These are phyloP conservation scores for Megalops cyprinoides DNA, from an alignment of 2,797 vertebrate species.

Conservation along the genomic window DNA sequence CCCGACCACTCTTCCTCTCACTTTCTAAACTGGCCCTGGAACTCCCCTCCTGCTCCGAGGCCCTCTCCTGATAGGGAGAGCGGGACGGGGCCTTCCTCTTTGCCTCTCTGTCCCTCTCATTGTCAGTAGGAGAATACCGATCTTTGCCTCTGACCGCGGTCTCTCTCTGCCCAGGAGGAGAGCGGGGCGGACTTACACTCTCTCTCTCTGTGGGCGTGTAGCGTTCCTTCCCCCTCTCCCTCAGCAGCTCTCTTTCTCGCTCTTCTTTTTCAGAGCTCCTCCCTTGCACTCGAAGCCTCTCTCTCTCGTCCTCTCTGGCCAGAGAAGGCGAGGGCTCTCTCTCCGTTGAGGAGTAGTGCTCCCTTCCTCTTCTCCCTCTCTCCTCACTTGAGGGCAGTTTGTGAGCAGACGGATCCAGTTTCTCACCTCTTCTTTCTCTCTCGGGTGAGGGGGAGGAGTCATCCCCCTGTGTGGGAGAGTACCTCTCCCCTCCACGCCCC, in stretches of 20 bases:
- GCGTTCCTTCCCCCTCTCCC: conserved; percentile 51
- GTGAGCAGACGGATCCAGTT: not conserved
- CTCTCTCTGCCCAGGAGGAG: conserved; percentile 33
- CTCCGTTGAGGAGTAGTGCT: conserved; percentile 45
- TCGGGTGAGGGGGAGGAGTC: conserved; percentile 12
- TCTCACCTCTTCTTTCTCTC: conserved; percentile 25
- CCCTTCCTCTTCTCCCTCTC: not conserved
- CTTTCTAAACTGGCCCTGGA: not conserved
- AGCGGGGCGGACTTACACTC: conserved; percentile 57
- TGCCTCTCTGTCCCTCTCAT: conserved; percentile 33
- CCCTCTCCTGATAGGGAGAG: not conserved
- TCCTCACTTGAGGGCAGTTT: not conserved
- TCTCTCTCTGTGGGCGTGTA: conserved; percentile 65
- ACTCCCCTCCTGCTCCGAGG: no score
- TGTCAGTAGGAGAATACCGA: conserved; percentile 35
- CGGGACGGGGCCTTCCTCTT: not conserved
- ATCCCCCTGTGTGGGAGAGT: conserved; percentile 34
- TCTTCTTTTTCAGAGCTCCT: not conserved
- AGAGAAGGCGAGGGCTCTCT: conserved; percentile 35
- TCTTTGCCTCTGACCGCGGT: conserved; percentile 33
- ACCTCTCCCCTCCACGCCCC: conserved; percentile 43
- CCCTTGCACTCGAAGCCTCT: not conserved
- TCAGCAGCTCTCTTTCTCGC: conserved; percentile 14
- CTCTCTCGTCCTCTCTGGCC: not conserved
- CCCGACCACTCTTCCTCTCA: not conserved